Evolutionary conservation across 1,140 invertebrate species (phyloP), one percentile per base, ranked within the genome.

Genomic region (Lordiphosa clarofinis): DNA sequence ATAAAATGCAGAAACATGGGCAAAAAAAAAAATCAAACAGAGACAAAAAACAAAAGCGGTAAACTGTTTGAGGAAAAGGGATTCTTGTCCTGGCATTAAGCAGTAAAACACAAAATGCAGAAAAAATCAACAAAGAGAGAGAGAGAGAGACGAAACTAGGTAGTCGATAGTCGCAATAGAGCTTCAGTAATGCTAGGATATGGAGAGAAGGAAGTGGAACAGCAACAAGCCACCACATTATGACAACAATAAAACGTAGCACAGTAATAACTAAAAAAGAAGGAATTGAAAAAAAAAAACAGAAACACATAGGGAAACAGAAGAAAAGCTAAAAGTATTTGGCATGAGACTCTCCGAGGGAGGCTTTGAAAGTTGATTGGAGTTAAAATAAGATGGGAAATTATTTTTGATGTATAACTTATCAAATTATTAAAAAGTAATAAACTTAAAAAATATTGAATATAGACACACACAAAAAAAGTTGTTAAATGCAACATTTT

Each of bases 171-270:
- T 55, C 47, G 65, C 64, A 68, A 68, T 61, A 69, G 56, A 48
- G 60, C 56, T 60, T 54, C 60, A 69, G 65, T 60, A 69, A 47
- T 69, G 36, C 64, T 48, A 69, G 48, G 9, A 10, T 10, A 15
- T 13, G 15, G 3, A 4, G n/a, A 36, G 40, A 11, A 28, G 48
- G 12, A 13, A 47, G 54, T 31, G 24, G 52, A 61, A 39, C 33
- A 60, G 58, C 66, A 82, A 75, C 58, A 78, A 72, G 72, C 75
- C 62, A 82, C 66, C 75, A 82, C 67, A 81, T 72, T 75, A 81
- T 81, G 75, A 81, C 75, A 78, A 78, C 64, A 82, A 82, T 82
- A 82, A 82, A 82, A 61, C 56, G 58, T 46, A 53, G 56, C 57
- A 59, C 15, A 53, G 64, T 49, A 73, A 69, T 65, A 53, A 57